These are phyloP conservation scores for Trichopria drosophilae DNA, from an alignment of 2,888 invertebrate species.

Conservation along the genomic window DNA sequence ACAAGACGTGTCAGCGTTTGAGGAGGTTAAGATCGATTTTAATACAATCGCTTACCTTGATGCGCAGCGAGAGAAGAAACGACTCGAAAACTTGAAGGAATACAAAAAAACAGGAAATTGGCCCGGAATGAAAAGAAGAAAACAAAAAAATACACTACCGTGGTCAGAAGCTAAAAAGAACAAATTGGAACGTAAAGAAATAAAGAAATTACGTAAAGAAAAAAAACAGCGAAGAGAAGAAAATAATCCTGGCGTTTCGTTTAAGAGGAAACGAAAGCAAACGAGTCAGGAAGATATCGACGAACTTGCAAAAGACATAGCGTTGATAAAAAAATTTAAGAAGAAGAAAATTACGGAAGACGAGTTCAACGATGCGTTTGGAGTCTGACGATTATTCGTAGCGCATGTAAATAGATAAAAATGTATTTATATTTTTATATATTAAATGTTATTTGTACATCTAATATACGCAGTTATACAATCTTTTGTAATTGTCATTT, in stretches of 20 bases:
- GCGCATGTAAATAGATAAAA: too few relatives aligned
- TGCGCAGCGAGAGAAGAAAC: constrained; percentile 73
- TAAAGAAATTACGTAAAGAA: constrained; percentile 67
- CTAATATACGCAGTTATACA: constrained; percentile 62
- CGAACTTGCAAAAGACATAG: constrained; percentile 78
- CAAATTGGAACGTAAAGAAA: constrained; percentile 68
- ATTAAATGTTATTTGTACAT: background rate
- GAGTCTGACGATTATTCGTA: too few relatives aligned
- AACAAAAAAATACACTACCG: constrained; percentile 67
- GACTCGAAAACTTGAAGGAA: constrained; percentile 71
- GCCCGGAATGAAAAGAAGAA: constrained; percentile 68
- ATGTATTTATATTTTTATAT: too few relatives aligned
- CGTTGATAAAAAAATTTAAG: constrained; percentile 83
- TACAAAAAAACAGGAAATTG: constrained; percentile 76
- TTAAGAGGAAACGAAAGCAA: constrained; percentile 61
- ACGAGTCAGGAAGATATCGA: constrained; percentile 74
- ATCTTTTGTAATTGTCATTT: constrained; percentile 67
- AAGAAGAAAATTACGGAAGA: too few relatives aligned
- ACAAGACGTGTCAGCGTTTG: constrained; percentile 62
- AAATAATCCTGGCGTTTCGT: constrained; percentile 49
- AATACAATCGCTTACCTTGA: constrained; percentile 78
- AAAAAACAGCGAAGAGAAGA: constrained; percentile 61
- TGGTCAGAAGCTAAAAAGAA: constrained; percentile 79
- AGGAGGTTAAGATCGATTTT: constrained; percentile 68
- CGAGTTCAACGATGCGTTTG: too few relatives aligned